These are phyloP conservation scores for Ptychadena robeensis DNA, from an alignment of 2,797 vertebrate genomes.

Conservation along the genomic window DNA sequence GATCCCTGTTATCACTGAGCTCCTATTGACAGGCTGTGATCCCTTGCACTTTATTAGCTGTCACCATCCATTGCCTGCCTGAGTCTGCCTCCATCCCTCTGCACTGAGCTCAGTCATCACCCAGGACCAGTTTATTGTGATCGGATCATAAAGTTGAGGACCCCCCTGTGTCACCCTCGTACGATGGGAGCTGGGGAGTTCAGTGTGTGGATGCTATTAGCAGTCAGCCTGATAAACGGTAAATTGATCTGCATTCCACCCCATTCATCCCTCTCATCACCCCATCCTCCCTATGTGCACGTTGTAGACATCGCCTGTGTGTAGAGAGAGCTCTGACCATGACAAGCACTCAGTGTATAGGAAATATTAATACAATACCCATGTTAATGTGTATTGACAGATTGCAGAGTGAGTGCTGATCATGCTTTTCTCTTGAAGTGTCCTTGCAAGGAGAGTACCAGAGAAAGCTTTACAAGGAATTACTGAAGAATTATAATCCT, in stretches of 20 bases:
- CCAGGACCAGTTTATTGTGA: conserved; percentile 8
- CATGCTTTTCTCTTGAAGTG: conserved; percentile 73
- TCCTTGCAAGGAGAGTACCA: conserved; percentile 94
- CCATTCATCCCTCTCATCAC: neutral
- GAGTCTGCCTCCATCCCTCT: conserved; percentile 13
- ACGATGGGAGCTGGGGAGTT: conserved; percentile 70
- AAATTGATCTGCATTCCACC: conserved; percentile 60
- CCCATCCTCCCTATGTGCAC: conserved; percentile 4
- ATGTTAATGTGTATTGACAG: conserved; percentile 23
- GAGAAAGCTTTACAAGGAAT: conserved; percentile 91
- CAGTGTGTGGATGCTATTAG: conserved; percentile 70
- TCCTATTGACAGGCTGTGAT: conserved; percentile 37
- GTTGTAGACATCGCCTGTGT: neutral
- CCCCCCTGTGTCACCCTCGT: conserved; percentile 11
- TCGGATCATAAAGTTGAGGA: conserved; percentile 44
- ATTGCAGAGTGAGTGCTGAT: conserved; percentile 24
- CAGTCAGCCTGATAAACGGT: conserved; percentile 73
- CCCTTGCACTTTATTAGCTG: conserved; percentile 47
- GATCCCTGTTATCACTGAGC: conserved; percentile 1
- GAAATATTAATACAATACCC: neutral
- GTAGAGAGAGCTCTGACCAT: neutral
- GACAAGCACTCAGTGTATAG: neutral
- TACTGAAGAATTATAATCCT: conserved; percentile 94
- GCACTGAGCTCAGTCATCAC: neutral
- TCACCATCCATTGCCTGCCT: conserved; percentile 31